Evolutionary conservation across 2,888 invertebrate genomes (phyloP).

Genomic region (Epinotia brunnichana): DNA sequence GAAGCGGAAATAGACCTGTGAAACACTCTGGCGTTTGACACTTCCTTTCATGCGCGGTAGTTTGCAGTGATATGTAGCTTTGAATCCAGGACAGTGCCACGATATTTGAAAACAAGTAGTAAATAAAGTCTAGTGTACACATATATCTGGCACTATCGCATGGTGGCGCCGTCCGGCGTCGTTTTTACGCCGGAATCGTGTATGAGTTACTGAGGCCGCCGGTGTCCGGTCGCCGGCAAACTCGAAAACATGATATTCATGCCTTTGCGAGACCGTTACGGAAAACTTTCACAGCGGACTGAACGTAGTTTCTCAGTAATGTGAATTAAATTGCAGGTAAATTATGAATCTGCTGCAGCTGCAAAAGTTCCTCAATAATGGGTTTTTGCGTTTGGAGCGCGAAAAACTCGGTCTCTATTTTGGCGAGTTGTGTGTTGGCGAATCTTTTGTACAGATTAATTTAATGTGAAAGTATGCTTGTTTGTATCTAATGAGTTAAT

Average conservation of each 20-base stretch:
- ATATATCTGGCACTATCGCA: constrained; percentile 61
- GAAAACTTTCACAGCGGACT: constrained; percentile 32
- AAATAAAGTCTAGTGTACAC: constrained; percentile 65
- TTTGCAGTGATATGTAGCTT: constrained; percentile 49
- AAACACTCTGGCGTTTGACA: constrained; percentile 43
- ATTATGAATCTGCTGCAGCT: constrained; percentile 38
- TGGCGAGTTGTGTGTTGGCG: constrained; percentile 4
- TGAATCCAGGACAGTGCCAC: constrained; percentile 38
- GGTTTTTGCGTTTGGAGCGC: constrained; percentile 16
- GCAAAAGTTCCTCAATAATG: constrained; percentile 39
- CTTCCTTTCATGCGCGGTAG: constrained; percentile 47
- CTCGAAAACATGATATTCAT: constrained; percentile 39
- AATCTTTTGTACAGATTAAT: constrained; percentile 1
- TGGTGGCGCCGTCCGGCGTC: constrained; percentile 62
- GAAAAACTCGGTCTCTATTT: constrained; percentile 19
- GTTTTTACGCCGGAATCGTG: constrained; percentile 77
- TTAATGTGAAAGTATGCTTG: neutral
- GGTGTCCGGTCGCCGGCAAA: constrained; percentile 58
- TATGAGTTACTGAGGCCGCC: constrained; percentile 74
- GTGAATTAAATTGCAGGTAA: constrained; percentile 40
- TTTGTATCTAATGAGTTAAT: neutral
- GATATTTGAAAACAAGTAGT: constrained; percentile 61
- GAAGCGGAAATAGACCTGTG: constrained; percentile 38
- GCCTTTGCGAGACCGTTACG: constrained; percentile 28
- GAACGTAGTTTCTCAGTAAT: constrained; percentile 36